phyloP scores from a whole-genome alignment of 2,113 vertebrate genomes.

The Trichomycterus rosablanca region DNA sequence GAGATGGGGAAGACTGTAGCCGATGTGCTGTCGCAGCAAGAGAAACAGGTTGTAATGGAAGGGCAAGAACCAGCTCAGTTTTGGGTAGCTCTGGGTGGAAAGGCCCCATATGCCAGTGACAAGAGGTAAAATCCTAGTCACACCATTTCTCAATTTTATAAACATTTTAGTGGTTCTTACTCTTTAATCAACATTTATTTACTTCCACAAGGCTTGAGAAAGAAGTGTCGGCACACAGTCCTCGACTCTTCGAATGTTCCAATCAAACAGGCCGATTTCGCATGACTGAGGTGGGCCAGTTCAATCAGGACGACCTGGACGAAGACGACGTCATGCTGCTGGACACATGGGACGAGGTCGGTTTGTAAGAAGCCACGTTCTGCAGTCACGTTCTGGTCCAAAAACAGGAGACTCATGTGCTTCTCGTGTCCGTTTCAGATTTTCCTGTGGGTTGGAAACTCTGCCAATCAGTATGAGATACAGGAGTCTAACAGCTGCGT shows the following conservation, averaged over 20 bases:
- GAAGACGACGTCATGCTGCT: constrained; percentile 88
- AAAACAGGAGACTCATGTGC: no score
- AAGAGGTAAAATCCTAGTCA: constrained; percentile 66
- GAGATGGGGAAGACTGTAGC: constrained; percentile 79
- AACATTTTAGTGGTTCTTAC: neutral
- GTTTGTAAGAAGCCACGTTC: constrained; percentile 17
- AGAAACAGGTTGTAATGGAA: constrained; percentile 81
- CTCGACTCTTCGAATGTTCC: constrained; percentile 87
- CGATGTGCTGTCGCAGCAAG: constrained; percentile 72
- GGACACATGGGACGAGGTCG: constrained; percentile 91
- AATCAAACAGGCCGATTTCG: constrained; percentile 81
- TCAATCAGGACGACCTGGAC: constrained; percentile 81
- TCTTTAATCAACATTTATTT: neutral
- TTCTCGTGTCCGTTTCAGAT: constrained; percentile 57
- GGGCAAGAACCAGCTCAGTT: constrained; percentile 84
- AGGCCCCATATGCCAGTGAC: constrained; percentile 77
- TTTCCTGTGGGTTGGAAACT: constrained; percentile 83
- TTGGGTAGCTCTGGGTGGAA: constrained; percentile 84
- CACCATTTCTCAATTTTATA: neutral
- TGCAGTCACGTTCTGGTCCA: no score
- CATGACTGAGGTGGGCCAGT: constrained; percentile 79
- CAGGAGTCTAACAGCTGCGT: constrained; percentile 66
- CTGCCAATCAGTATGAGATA: constrained; percentile 73
- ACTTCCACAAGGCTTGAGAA: constrained; percentile 68
- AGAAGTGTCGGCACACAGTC: constrained; percentile 61